These are phyloP conservation scores for Climacteris rufus DNA, from an alignment of 2,113 vertebrate species.

Conservation along the genomic window DNA sequence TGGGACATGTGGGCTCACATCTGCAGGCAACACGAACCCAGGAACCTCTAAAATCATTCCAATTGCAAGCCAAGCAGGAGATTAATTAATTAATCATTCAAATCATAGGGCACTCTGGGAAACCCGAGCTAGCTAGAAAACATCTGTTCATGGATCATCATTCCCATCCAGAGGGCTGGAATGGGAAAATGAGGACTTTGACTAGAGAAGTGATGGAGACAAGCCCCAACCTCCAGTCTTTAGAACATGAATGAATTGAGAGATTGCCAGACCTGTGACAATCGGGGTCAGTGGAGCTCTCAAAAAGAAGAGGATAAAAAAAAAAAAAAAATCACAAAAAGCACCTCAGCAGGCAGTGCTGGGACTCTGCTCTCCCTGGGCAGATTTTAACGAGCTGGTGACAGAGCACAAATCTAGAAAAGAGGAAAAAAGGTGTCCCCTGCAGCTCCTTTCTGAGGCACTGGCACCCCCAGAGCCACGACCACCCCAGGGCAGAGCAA, in stretches of 20 bases:
- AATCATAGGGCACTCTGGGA: background rate
- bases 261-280: background rate
- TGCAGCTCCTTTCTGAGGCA: background rate
- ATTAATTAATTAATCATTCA: background rate
- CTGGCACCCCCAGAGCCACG: background rate
- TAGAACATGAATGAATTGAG: fast-evolving
- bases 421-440: background rate
- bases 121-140: background rate
- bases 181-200: background rate
- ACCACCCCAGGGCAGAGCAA: background rate
- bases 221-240: background rate
- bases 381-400: background rate
- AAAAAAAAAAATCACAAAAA: background rate
- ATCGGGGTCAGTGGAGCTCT: background rate
- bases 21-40: background rate
- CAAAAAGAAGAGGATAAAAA: background rate
- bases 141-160: background rate
- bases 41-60: background rate
- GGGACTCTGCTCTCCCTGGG: background rate
- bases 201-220: background rate
- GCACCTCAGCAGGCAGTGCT: background rate
- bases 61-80: background rate
- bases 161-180: background rate
- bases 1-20: background rate
- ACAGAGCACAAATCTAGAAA: background rate